phyloP scores from a whole-genome alignment of 2,797 vertebrate species.

The Tamandua tetradactyla region DNA sequence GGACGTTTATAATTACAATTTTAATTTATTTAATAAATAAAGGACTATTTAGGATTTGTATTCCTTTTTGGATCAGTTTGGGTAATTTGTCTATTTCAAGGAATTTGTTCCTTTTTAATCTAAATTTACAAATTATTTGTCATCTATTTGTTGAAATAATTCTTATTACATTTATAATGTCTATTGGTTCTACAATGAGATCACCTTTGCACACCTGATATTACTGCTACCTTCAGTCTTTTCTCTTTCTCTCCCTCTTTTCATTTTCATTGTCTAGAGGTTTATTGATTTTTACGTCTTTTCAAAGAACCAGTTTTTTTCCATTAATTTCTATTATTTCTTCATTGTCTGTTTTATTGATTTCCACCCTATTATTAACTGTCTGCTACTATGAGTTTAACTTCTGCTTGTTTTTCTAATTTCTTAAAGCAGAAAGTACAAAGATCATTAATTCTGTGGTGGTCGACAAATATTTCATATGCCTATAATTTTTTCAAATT shows the following conservation, averaged over 20 bases:
- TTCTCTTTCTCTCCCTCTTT: not conserved
- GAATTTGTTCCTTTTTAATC: not conserved
- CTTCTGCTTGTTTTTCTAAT: no score
- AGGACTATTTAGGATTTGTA: not conserved
- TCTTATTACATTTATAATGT: not conserved
- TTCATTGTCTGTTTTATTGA: no score
- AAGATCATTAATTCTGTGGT: no score
- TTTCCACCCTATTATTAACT: no score
- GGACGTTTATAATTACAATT: not conserved
- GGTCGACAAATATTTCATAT: no score
- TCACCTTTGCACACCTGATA: not conserved
- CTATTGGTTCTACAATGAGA: not conserved
- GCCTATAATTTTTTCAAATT: no score
- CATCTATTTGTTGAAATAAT: not conserved
- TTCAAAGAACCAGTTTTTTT: no score
- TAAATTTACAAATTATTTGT: not conserved
- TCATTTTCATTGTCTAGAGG: no score
- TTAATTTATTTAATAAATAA: not conserved
- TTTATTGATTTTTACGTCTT: not conserved
- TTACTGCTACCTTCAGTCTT: not conserved
- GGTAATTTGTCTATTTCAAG: not conserved
- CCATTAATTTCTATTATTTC: no score
- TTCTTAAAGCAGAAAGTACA: no score
- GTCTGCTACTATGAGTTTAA: no score
- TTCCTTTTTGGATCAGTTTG: not conserved